Base-by-base conservation (phyloP, 2,113 vertebrate genomes). In the Phylloscopus trochiloides region DNA sequence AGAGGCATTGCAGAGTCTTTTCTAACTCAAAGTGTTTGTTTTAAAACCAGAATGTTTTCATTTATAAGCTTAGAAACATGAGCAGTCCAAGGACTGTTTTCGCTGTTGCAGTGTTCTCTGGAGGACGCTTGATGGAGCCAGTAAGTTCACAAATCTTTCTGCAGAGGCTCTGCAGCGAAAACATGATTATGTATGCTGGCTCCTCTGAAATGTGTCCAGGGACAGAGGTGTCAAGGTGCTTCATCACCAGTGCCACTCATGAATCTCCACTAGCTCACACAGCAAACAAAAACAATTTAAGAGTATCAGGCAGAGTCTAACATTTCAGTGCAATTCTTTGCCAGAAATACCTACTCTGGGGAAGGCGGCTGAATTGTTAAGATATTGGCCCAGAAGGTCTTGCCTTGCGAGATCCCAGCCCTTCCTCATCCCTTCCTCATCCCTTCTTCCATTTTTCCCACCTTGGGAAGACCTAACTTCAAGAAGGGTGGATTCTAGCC, bases 81-180 rank as follows among this genome's bases (percentile, higher is more conserved):
- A 54, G 22, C 75, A 91, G 82, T 40, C 8, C 0, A 1, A 26
- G 62, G 34, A 70, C 8, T 25, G 32, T 36, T 79, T 85, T 90
- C 38, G 32, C 12, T 19, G 52, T 85, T 97, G 95, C 73, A 97
- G 71, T 93, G 70, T 17, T 91, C 48, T 73, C 50, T 83, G n/a
- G 43, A 90, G 72, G 54, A 94, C 96, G 11, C 97, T 93, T 54
- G 96, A 91, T 97, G 96, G 97, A 97, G 97, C 94, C 67, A 97
- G 71, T 28, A 89, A 93, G 80, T 90, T 93, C 96, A 84, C 28
- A 87, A 95, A 91, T 66, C 55, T 52, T 89, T 84, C 86, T 52
- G 58, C 65, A 40, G 55, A 70, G 31, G 28, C 8, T 67, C 62
- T 85, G 54, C 73, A 48, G 10, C 2, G 14, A 77, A 68, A 88